Evolutionary conservation across 2,797 vertebrate genomes (phyloP), one percentile per base, ranked within the genome.

Genomic region (Coranthus polyacanthus): DNA sequence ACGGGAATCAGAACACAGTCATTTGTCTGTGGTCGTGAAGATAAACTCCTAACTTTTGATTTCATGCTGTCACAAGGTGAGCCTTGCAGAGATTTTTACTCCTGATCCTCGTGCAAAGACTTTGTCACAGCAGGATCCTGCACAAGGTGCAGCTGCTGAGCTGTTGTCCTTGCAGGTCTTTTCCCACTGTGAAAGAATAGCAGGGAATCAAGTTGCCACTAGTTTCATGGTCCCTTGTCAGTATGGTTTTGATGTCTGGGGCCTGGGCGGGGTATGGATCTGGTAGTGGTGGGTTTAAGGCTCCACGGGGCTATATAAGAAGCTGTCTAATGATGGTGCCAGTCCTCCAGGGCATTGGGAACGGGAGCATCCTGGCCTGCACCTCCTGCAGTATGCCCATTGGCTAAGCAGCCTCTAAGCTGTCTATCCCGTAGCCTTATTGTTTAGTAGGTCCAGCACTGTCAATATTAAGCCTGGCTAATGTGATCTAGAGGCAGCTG

Each of bases 401-500:
- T 91, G 92, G 90, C 91, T 86, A 81, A 82, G 77, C 89, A 73
- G 88, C 86, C 60, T 75, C 81, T 92, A 93, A 94, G 93, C 93
- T 92, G 85, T 73, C 84, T 85, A 78, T 92, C 88, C 91, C 88
- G 68, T 52, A 83, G 88, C 88, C 86, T 89, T 89, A 93, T 94
- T 94, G 93, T 95, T 93, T 88, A 74, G 82, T 78, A 63, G 82
- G 86, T 91, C 86, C 79, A 56, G 86, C 89, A 91, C 92, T 90
- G 92, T 93, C 93, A 94, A 94, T 93, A 94, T 94, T 94, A 94
- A 94, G 93, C 93, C 92, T 85, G 89, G 91, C 92, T 94, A 94
- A 94, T 94, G 94, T 94, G 93, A 94, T 94, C 92, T 92, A 83
- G 90, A 93, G 91, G 93, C 93, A 94, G 93, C 93, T 94, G 94